A percentile compares a stretch with the other conserved stretches of the same genome.
Evolutionary conservation across 2,113 vertebrate genomes (phyloP).

Genomic region (Daboia siamensis): DNA sequence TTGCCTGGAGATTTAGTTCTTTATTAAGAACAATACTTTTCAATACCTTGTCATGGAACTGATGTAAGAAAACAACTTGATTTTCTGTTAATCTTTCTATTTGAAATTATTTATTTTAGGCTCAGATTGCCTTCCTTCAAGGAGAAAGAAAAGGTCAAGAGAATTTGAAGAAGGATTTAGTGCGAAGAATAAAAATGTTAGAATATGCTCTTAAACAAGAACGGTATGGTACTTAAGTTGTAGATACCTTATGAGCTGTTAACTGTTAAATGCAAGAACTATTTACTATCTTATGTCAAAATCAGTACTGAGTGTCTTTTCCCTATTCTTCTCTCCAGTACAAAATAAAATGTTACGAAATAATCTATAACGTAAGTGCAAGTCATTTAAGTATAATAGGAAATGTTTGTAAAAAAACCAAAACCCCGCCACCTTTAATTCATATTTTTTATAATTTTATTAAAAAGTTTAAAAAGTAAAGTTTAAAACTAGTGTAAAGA

Average conservation of each 20-base stretch:
- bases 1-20: neutral
- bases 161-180: slow-evolving; percentile 85
- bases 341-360: neutral
- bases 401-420: neutral
- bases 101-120: slow-evolving; percentile 66
- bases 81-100: slow-evolving; percentile 29
- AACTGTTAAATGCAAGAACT: neutral
- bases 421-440: neutral
- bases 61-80: slow-evolving; percentile 16
- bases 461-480: neutral
- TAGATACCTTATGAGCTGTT: neutral
- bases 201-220: slow-evolving; percentile 85
- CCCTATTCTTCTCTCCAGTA: neutral
- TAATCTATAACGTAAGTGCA: neutral
- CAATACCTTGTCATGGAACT: neutral
- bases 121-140: slow-evolving; percentile 83
- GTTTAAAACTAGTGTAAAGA: neutral
- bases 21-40: neutral
- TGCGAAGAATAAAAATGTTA: slow-evolving; percentile 86
- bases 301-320: neutral
- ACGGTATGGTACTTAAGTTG: slow-evolving; percentile 65
- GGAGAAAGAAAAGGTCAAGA: slow-evolving; percentile 85
- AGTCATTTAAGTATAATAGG: neutral
- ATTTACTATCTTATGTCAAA: neutral
- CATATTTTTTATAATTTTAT: neutral